These are phyloP conservation scores for Acanthaster planci DNA, from an alignment of 35 echinoderm and acorn worm species.

Conservation along the genomic window DNA sequence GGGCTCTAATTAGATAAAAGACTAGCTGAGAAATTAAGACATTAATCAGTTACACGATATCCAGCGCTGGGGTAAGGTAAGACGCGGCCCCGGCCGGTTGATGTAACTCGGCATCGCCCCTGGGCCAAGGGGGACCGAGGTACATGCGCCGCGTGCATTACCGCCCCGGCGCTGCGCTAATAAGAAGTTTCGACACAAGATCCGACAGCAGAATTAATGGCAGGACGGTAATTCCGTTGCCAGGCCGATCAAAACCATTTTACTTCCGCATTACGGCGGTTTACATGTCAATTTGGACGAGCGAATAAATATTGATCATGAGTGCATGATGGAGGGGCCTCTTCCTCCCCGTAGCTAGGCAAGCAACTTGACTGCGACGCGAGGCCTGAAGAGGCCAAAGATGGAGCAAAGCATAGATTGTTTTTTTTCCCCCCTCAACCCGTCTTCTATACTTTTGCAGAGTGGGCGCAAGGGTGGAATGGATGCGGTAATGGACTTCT, in stretches of 20 bases:
- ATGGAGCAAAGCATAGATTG: background rate
- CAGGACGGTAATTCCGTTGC: slow-evolving; percentile 25
- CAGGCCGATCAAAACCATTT: slow-evolving; percentile 29
- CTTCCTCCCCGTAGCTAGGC: slow-evolving; percentile 18
- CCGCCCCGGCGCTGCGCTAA: too few species aligned
- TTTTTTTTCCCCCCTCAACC: background rate
- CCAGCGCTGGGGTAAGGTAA: background rate
- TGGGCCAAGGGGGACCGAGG: background rate
- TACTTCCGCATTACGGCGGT: slow-evolving; percentile 25
- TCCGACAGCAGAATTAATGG: slow-evolving; percentile 29
- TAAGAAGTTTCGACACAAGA: background rate
- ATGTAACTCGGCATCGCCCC: background rate
- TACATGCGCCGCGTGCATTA: too few species aligned
- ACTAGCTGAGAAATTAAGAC: slow-evolving; percentile 23
- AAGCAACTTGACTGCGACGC: slow-evolving; percentile 28
- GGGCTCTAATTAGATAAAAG: slow-evolving; percentile 32
- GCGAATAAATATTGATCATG: slow-evolving; percentile 34
- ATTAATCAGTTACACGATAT: slow-evolving; percentile 34
- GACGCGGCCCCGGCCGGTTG: background rate
- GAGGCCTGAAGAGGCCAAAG: background rate
- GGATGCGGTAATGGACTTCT: slow-evolving; percentile 31
- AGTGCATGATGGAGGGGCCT: slow-evolving; percentile 4
- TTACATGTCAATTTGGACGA: slow-evolving; percentile 31
- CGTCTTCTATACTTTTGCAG: background rate
- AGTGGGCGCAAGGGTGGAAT: background rate